phyloP scores from a whole-genome alignment of 2,113 vertebrate genomes.

The Tor tambroides region DNA sequence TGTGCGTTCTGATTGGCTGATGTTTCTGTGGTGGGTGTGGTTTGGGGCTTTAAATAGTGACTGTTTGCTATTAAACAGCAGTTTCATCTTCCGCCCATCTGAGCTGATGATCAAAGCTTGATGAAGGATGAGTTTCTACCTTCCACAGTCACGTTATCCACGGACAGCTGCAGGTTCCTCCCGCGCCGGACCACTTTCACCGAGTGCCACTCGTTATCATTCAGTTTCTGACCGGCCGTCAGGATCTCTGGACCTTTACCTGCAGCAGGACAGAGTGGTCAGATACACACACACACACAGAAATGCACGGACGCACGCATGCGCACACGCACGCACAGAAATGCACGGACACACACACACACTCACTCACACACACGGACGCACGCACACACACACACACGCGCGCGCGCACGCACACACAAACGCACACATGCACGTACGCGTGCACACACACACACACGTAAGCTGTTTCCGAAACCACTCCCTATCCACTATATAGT shows the following conservation, averaged over 20 bases:
- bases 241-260: slow-evolving; percentile 92
- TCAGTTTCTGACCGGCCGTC: slow-evolving; percentile 91
- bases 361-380: background rate
- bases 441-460: background rate
- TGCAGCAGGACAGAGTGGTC: slow-evolving; percentile 68
- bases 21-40: background rate
- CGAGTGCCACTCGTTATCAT: slow-evolving; percentile 94
- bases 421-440: slow-evolving; percentile 1
- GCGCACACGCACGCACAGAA: background rate
- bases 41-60: background rate
- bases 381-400: background rate
- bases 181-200: slow-evolving; percentile 87
- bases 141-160: slow-evolving; percentile 92
- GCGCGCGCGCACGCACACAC: background rate
- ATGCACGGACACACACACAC: no score
- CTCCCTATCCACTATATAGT: no score
- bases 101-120: background rate
- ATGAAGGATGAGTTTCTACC: slow-evolving; percentile 69
- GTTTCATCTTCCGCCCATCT: background rate
- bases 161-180: slow-evolving; percentile 89
- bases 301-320: no score
- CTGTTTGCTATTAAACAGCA: background rate
- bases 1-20: background rate
- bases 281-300: slow-evolving; percentile 33
- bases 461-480: no score